These are phyloP conservation scores for Phymanthus crucifer DNA, from an alignment of 92 coral and sea anemone species.

Conservation along the genomic window DNA sequence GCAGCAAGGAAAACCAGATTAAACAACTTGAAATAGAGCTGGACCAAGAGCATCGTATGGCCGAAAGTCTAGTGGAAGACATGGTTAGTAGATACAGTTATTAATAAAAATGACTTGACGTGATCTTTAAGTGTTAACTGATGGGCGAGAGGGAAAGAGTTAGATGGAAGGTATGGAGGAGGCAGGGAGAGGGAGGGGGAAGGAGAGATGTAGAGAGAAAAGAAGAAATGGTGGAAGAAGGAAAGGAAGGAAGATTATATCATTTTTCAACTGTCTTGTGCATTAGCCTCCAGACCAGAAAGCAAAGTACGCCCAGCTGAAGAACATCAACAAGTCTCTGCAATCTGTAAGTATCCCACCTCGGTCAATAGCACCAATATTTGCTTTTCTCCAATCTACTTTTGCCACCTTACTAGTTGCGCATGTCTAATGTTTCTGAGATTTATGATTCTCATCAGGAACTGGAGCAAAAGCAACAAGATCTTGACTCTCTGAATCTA, in stretches of 20 bases:
- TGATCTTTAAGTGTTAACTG: too few relatives aligned
- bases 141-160: too few relatives aligned
- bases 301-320: conserved; percentile 84
- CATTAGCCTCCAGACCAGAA: conserved; percentile 92
- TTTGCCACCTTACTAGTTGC: too few relatives aligned
- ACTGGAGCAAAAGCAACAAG: conserved; percentile 89
- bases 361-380: not conserved
- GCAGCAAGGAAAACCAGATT: conserved; percentile 88
- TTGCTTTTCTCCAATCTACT: too few relatives aligned
- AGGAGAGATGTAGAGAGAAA: too few relatives aligned
- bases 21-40: conserved; percentile 88
- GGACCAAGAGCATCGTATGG: conserved; percentile 98
- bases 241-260: too few relatives aligned
- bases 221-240: too few relatives aligned
- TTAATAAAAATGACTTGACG: too few relatives aligned
- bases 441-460: conserved; percentile 48
- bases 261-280: not conserved
- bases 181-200: too few relatives aligned
- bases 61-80: conserved; percentile 95
- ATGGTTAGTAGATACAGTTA: conserved; percentile 55
- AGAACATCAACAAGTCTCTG: conserved; percentile 79
- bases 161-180: too few relatives aligned
- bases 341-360: conserved; percentile 63
- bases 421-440: too few relatives aligned
- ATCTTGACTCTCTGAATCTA: conserved; percentile 77